These are phyloP conservation scores for Drosophila melanica DNA, from an alignment of 1,140 invertebrate species.

Conservation along the genomic window DNA sequence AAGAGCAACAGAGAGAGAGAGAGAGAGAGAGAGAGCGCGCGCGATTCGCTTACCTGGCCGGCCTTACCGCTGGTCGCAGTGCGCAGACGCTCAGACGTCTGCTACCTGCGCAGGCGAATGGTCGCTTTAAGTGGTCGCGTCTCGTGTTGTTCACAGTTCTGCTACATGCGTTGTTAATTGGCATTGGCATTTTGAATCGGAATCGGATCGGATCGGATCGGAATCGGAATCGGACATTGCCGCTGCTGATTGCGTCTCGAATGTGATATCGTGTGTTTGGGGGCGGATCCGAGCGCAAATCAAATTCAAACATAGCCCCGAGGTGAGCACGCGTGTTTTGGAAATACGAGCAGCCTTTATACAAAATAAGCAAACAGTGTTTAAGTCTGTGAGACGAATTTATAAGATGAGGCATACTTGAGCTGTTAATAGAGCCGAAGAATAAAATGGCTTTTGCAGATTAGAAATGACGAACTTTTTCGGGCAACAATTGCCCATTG, in stretches of 20 bases:
- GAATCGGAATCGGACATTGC: slow-evolving; percentile 14
- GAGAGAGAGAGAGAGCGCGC: background rate
- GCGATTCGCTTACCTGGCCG: slow-evolving; percentile 18
- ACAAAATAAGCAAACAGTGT: background rate
- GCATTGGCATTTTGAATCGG: slow-evolving; percentile 22
- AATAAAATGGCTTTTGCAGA: background rate
- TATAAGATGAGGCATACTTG: background rate
- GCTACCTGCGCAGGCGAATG: slow-evolving; percentile 68
- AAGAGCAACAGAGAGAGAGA: background rate
- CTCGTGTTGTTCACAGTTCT: slow-evolving; percentile 33
- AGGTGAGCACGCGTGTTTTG: slow-evolving; percentile 14
- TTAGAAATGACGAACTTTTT: slow-evolving; percentile 1
- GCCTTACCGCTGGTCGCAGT: slow-evolving; percentile 21
- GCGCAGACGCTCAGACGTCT: slow-evolving; percentile 56
- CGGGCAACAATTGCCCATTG: background rate
- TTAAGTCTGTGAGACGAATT: background rate
- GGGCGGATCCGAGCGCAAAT: slow-evolving; percentile 9
- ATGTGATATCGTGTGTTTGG: slow-evolving; percentile 24
- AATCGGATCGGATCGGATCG: slow-evolving; percentile 7
- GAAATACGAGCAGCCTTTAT: background rate
- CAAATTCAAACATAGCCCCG: background rate
- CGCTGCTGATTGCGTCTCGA: slow-evolving; percentile 11
- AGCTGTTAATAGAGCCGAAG: background rate
- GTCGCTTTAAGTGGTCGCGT: slow-evolving; percentile 42
- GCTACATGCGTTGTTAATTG: slow-evolving; percentile 30